phyloP scores from a whole-genome alignment of 2,113 vertebrate genomes.

The Triplophysa tibetana region DNA sequence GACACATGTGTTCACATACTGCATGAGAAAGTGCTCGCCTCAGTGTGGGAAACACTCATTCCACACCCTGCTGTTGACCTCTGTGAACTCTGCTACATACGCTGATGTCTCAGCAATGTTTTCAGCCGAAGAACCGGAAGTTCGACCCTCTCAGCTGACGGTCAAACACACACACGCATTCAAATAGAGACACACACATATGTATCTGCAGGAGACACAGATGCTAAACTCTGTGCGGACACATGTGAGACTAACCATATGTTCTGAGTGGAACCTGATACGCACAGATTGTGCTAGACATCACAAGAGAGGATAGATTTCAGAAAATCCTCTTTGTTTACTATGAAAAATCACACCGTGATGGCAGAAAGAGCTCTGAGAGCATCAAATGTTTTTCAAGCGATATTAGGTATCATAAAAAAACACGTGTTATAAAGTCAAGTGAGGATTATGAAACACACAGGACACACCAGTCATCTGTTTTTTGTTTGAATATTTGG shows the following conservation, averaged over 20 bases:
- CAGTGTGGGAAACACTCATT: slow-evolving; percentile 66
- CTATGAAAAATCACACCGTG: slow-evolving; percentile 11
- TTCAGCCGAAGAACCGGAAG: slow-evolving; percentile 59
- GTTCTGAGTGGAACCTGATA: slow-evolving; percentile 39
- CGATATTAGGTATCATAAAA: not conserved
- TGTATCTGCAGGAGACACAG: slow-evolving; percentile 40
- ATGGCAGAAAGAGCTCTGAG: not conserved
- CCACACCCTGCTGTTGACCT: slow-evolving; percentile 70
- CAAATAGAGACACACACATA: not conserved
- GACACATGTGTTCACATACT: slow-evolving; percentile 59
- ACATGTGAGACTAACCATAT: slow-evolving; percentile 49
- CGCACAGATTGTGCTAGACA: slow-evolving; percentile 21
- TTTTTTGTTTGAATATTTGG: not conserved
- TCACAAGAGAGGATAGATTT: slow-evolving; percentile 21
- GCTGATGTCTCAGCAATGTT: slow-evolving; percentile 53
- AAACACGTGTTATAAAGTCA: slow-evolving; percentile 34
- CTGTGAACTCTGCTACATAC: slow-evolving; percentile 54
- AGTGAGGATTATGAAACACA: slow-evolving; percentile 26
- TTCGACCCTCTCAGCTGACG: slow-evolving; percentile 52
- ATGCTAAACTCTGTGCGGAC: slow-evolving; percentile 49
- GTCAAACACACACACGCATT: slow-evolving; percentile 42
- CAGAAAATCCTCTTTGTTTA: slow-evolving; percentile 29
- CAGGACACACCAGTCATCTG: slow-evolving; percentile 2
- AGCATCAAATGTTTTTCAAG: not conserved
- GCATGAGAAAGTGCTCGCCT: slow-evolving; percentile 51